phyloP scores from a whole-genome alignment of 2,113 vertebrate species.

The Leptocoma aspasia region DNA sequence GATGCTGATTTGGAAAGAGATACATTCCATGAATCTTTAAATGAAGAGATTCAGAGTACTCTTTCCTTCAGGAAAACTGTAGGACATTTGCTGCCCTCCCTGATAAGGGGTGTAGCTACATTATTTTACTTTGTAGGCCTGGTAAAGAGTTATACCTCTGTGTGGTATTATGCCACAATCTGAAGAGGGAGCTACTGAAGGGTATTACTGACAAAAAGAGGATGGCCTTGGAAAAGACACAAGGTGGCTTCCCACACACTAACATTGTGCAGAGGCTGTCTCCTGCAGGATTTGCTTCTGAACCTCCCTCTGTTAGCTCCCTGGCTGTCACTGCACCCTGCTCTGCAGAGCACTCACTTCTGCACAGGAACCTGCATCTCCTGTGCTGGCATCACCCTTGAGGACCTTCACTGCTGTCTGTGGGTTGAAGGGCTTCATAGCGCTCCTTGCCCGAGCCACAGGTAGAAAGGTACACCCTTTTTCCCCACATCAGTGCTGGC shows the following conservation, averaged over 20 bases:
- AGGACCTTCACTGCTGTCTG: not conserved
- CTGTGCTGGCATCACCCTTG: not conserved
- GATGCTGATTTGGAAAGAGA: not conserved
- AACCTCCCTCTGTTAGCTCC: not conserved
- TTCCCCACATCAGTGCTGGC: not conserved
- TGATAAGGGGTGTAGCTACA: not conserved
- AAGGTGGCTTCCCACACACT: not conserved
- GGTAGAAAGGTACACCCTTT: accelerated
- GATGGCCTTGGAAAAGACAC: not conserved
- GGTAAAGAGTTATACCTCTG: not conserved
- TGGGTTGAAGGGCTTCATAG: not conserved
- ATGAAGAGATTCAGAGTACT: not conserved
- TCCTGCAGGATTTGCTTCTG: not conserved
- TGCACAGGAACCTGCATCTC: not conserved
- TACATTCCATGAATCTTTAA: not conserved
- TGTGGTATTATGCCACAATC: not conserved
- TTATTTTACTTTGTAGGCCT: not conserved
- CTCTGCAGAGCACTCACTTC: not conserved
- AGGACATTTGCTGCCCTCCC: not conserved
- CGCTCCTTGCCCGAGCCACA: not conserved
- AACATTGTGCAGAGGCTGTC: not conserved
- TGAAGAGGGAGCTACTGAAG: not conserved
- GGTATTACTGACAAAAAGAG: not conserved
- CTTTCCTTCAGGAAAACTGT: not conserved
- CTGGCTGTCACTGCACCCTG: not conserved